Percentiles rank a stretch among this genome's conserved stretches.
These are phyloP conservation scores for Poicephalus meyeri DNA, from an alignment of 2,113 vertebrate species.

Conservation along the genomic window DNA sequence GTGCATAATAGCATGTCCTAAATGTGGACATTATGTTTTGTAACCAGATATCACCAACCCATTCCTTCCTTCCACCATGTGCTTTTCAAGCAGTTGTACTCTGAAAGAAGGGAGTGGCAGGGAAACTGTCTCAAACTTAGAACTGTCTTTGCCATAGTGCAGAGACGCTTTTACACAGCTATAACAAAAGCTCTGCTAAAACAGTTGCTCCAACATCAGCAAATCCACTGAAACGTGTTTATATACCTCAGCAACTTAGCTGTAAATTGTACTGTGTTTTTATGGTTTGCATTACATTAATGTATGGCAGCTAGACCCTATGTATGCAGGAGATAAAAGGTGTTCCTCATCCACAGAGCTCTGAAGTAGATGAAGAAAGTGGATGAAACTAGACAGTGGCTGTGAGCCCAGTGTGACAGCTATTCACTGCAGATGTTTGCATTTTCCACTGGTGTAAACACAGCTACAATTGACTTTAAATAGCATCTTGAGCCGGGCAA, in stretches of 20 bases:
- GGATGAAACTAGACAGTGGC: not conserved
- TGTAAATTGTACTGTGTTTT: not conserved
- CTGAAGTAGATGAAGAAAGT: not conserved
- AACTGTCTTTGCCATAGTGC: not conserved
- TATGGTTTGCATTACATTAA: not conserved
- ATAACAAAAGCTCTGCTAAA: not conserved
- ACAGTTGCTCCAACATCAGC: not conserved
- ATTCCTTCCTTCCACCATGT: not conserved
- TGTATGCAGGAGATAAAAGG: not conserved
- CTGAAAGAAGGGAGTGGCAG: not conserved
- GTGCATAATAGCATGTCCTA: not conserved
- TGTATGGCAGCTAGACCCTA: not conserved
- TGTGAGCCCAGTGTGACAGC: not conserved
- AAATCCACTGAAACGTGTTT: not conserved
- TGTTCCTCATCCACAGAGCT: not conserved
- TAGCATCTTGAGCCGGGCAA: not conserved
- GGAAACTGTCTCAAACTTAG: not conserved
- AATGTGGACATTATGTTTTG: not conserved
- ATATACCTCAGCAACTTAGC: not conserved
- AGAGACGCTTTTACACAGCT: not conserved
- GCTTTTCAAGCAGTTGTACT: not conserved
- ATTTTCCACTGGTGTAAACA: not conserved
- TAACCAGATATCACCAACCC: not conserved
- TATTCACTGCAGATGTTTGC: not conserved
- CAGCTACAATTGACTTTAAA: not conserved